Evolutionary conservation across 2,888 invertebrate genomes (phyloP).

Genomic region (Ectemnius continuus): DNA sequence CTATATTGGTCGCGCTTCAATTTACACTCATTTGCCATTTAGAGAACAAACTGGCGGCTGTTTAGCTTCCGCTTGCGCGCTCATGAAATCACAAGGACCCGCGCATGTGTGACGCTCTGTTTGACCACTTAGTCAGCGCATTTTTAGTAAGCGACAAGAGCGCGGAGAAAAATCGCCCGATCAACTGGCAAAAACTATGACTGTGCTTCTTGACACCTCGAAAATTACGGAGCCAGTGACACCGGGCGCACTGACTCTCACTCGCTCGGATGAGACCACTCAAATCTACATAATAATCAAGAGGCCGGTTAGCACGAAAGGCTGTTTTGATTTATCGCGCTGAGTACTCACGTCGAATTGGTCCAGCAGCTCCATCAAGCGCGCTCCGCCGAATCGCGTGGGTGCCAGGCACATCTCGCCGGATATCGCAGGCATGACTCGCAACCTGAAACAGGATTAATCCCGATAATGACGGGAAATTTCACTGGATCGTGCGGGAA

Average conservation of each 20-base stretch:
- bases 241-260: no score
- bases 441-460: slow-evolving; percentile 32
- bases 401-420: not conserved
- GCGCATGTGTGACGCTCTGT: not conserved
- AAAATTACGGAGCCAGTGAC: no score
- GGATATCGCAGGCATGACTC: not conserved
- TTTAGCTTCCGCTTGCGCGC: slow-evolving; percentile 29
- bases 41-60: slow-evolving; percentile 37
- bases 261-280: no score
- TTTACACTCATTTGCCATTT: slow-evolving; percentile 32
- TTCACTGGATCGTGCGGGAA: slow-evolving; percentile 9
- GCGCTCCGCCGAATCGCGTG: slow-evolving; percentile 8
- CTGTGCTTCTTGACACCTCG: no score
- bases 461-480: slow-evolving; percentile 10
- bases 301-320: not conserved
- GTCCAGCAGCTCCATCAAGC: not conserved
- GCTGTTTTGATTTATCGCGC: slow-evolving; percentile 2
- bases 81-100: slow-evolving; percentile 9
- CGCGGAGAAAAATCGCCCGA: not conserved
- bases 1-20: slow-evolving; percentile 23
- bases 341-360: slow-evolving; percentile 47
- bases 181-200: no score
- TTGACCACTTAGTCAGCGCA: slow-evolving; percentile 28
- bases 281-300: not conserved
- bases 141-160: slow-evolving; percentile 11